A percentile compares a stretch with the other conserved stretches of the same genome.
Evolutionary conservation across 2,888 invertebrate genomes (phyloP).

Genomic region (Leucozona laternaria): DNA sequence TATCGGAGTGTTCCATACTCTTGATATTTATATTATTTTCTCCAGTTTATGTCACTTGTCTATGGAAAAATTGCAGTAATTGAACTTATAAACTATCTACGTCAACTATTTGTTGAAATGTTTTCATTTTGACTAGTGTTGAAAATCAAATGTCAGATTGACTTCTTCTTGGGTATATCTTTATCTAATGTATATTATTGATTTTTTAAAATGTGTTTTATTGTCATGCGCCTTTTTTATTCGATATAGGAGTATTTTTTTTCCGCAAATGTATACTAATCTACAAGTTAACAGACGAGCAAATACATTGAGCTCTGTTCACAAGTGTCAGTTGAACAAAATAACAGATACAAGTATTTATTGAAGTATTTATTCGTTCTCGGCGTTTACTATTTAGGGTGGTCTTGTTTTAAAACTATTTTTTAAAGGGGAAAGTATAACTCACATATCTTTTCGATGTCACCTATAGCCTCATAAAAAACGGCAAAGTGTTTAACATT

Average conservation of each 20-base stretch:
- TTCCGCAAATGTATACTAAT: background rate
- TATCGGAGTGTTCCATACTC: conserved; percentile 28
- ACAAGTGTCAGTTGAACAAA: background rate
- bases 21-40: background rate
- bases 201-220: background rate
- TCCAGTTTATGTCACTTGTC: background rate
- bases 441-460: no score
- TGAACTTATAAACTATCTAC: conserved; percentile 16
- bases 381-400: no score
- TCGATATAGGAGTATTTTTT: background rate
- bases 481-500: no score
- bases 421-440: no score
- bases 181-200: background rate
- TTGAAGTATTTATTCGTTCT: no score
- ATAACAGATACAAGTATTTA: no score
- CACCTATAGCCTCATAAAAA: no score
- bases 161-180: background rate
- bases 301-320: background rate
- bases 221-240: conserved; percentile 27
- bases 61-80: background rate
- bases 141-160: conserved; percentile 52
- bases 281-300: background rate
- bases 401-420: no score
- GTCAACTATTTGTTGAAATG: conserved; percentile 46
- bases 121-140: conserved; percentile 23